Percentiles rank a stretch among this genome's conserved stretches.
Conservation (phyloP, 1,140 invertebrate species). For the Harpegnathos saltator region DNA sequence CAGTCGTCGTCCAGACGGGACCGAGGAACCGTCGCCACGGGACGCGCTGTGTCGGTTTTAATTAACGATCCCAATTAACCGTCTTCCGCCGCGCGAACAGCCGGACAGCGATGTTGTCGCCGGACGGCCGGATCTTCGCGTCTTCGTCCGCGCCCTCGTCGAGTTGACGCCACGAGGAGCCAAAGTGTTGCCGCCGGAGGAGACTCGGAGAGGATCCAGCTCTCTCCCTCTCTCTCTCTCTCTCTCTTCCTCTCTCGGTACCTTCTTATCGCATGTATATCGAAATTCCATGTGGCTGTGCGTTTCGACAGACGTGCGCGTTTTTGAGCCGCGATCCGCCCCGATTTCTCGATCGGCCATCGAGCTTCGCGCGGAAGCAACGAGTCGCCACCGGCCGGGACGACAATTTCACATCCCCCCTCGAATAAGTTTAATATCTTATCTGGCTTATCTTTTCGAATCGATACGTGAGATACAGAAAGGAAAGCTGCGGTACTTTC, state of each 20-base stretch:
- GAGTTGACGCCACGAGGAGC: background rate
- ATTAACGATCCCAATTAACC: slow-evolving; percentile 14
- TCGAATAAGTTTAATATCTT: too few species aligned
- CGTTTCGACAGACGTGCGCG: too few species aligned
- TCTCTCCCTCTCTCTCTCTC: background rate
- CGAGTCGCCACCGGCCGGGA: too few species aligned
- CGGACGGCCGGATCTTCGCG: slow-evolving; percentile 3
- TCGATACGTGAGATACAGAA: too few species aligned
- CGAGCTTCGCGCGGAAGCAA: too few species aligned
- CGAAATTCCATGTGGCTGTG: background rate
- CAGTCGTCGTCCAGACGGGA: slow-evolving; percentile 37
- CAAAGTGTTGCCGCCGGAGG: background rate
- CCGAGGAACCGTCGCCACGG: background rate
- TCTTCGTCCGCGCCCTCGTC: slow-evolving; percentile 10
- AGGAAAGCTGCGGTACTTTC: too few species aligned
- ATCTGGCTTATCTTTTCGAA: too few species aligned
- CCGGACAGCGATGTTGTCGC: background rate
- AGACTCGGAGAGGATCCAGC: background rate
- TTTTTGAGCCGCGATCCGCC: too few species aligned
- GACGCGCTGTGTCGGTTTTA: background rate
- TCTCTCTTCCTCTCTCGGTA: background rate
- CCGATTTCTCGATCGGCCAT: too few species aligned
- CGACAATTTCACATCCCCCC: too few species aligned
- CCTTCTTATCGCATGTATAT: background rate
- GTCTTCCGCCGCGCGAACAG: background rate